Evolutionary conservation across 2,113 vertebrate genomes (phyloP), one percentile per base, ranked within the genome.

Genomic region (Aspiorhynchus laticeps): DNA sequence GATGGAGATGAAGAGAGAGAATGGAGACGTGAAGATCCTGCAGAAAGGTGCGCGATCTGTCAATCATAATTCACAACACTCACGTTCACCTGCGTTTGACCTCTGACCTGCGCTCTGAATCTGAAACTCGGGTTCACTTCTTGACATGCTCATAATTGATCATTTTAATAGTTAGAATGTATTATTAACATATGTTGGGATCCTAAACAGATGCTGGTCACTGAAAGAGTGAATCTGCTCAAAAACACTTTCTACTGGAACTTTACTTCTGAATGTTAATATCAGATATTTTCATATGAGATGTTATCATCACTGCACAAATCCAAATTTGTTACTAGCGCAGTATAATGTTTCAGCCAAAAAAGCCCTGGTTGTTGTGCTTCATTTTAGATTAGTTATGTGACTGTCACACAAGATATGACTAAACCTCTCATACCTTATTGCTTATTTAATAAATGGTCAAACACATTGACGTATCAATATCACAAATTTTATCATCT

Each of bases 1-100:
- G 61, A 65, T 11, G 4, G 69, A 65, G n/a, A 31, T 67, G 38
- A 82, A 82, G 80, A 67, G 61, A 67, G 80, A 82, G 61, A 82
- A 82, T 3, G 80, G 80, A 67, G 61, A 82, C 15, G 80, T 82
- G 80, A 82, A 82, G 41, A 82, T 82, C 80, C 15, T 31, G 61
- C 61, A 67, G 61, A 82, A 82, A 82, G 59, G 80, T 82, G 15
- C 31, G 80, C 31, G 9, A 9, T 77, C 14, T 48, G n/a, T 46
- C 21, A 65, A 28, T 28, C 10, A 0, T 28, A 65, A 65, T 65
- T 28, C n/a, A 63, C 59, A 26, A 8, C 59, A 26, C 14, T 28
- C 12, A 26, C 7, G 31, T 19, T 65, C 61, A 63, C 9, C 63
- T 69, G 69, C 19, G 4, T 36, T 3, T 69, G 15, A 69, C 67